Evolutionary conservation across 2,113 vertebrate genomes (phyloP), one percentile per base, ranked within the genome.

Genomic region (Heliornis fulica): DNA sequence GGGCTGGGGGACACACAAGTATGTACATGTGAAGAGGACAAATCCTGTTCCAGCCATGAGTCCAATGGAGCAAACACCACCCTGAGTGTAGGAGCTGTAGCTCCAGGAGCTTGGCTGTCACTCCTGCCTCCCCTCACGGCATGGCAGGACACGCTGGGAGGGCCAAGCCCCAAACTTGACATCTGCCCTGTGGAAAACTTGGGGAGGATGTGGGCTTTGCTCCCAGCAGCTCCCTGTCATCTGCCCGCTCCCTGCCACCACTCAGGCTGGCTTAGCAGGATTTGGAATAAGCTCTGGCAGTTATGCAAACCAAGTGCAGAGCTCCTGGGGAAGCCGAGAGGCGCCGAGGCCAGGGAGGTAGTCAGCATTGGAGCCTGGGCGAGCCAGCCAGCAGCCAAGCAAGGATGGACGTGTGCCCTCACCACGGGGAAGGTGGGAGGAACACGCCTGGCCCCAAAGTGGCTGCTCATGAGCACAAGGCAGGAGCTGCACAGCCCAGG

Each of bases 201-300:
- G 7, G 22, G 51, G 65, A 71, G 34, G 43, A 65, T 1, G 5
- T 9, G 46, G 88, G 74, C 32, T 87, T 70, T 46, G 54, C 82
- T 87, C 65, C 78, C 46, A 10, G 41, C 46, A 63, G 59, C 64
- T 87, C 64, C 56, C 51, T 31, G n/a, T 61, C 65, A 70, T 23
- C 74, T 0, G 0, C 78, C 9, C 4, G 50, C 74, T 94, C 84
- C 51, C 81, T 2, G 25, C 31, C 87, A 57, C 87, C 72, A 3
- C n/a, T 59, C 11, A 0, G 84, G 53, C 9, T 81, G 90, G 88
- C 95, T 94, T 91, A 96, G 93, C 18, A 25, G 95, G 94, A 91
- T 90, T 96, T 93, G 71, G 84, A 50, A 78, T 38, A 81, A 93
- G 90, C 74, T 71, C 31, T 87, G 66, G 64, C 76, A 78, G 70